phyloP scores from a whole-genome alignment of 2,888 invertebrate genomes.

The Alviniconcha strummeri region DNA sequence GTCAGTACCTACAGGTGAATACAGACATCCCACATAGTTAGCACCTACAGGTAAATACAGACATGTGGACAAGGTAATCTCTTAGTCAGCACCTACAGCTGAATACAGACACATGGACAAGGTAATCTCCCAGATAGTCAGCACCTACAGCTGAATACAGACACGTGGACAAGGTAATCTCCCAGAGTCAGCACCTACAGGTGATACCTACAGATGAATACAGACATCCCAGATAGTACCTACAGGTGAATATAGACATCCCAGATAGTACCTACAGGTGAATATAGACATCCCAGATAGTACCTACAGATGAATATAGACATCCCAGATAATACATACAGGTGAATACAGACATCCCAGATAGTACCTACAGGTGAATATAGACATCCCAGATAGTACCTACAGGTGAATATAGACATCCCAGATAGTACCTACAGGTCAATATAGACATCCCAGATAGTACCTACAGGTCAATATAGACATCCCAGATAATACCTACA shows the following conservation, averaged over 20 bases:
- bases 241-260: background rate
- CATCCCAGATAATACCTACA: too few relatives aligned
- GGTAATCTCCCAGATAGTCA: too few relatives aligned
- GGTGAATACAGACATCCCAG: background rate
- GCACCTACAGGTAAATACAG: background rate
- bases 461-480: too few relatives aligned
- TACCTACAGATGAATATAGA: background rate
- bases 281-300: background rate
- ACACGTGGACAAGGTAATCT: too few relatives aligned
- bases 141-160: background rate
- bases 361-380: background rate
- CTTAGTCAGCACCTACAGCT: background rate
- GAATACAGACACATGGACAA: too few relatives aligned
- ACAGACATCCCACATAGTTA: background rate
- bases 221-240: background rate
- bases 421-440: too few relatives aligned
- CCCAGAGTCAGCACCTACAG: background rate
- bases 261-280: background rate
- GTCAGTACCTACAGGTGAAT: background rate
- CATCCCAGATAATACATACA: background rate
- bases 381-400: background rate
- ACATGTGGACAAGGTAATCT: background rate
- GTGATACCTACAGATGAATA: background rate
- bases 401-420: too few relatives aligned
- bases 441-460: too few relatives aligned